Percentiles rank a stretch among this genome's conserved stretches.
Evolutionary conservation across 2,888 invertebrate genomes (phyloP).

Genomic region (Xylophagus ater): DNA sequence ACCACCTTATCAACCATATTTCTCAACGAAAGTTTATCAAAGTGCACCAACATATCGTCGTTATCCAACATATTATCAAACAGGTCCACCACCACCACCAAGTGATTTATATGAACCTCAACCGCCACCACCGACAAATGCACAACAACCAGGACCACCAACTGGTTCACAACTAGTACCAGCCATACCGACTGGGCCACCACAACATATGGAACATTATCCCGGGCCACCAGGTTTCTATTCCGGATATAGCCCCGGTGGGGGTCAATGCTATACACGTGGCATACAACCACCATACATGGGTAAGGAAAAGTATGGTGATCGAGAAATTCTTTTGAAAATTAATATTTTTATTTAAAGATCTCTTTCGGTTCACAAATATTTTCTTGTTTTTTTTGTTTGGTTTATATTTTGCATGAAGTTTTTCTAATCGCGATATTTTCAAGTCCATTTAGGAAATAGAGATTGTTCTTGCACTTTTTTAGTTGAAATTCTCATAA

Average conservation of each 20-base stretch:
- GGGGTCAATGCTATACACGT: slow-evolving; percentile 48
- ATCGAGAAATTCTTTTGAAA: slow-evolving; percentile 14
- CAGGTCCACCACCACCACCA: slow-evolving; percentile 26
- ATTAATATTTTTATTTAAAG: slow-evolving; percentile 1
- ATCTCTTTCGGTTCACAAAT: no score
- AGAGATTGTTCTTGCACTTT: no score
- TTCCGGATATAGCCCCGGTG: slow-evolving; percentile 42
- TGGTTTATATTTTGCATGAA: no score
- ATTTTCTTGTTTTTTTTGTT: slow-evolving; percentile 4
- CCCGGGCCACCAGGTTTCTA: slow-evolving; percentile 47
- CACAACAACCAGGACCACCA: slow-evolving; percentile 22
- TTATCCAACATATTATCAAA: slow-evolving; percentile 27
- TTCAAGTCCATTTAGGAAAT: no score
- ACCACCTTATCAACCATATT: slow-evolving; percentile 43
- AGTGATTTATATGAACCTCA: slow-evolving; percentile 30
- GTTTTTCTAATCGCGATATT: no score
- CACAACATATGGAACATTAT: slow-evolving; percentile 42
- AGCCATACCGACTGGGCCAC: slow-evolving; percentile 33
- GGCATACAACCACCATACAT: slow-evolving; percentile 39
- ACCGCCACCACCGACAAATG: slow-evolving; percentile 23
- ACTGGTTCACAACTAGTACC: slow-evolving; percentile 38
- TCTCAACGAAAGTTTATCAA: slow-evolving; percentile 43
- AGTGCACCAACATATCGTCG: slow-evolving; percentile 31
- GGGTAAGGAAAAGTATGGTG: slow-evolving; percentile 42
- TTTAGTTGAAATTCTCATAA: no score